Evolutionary conservation across 1,140 invertebrate genomes (phyloP).

Genomic region (Leguminivora glycinivorella): DNA sequence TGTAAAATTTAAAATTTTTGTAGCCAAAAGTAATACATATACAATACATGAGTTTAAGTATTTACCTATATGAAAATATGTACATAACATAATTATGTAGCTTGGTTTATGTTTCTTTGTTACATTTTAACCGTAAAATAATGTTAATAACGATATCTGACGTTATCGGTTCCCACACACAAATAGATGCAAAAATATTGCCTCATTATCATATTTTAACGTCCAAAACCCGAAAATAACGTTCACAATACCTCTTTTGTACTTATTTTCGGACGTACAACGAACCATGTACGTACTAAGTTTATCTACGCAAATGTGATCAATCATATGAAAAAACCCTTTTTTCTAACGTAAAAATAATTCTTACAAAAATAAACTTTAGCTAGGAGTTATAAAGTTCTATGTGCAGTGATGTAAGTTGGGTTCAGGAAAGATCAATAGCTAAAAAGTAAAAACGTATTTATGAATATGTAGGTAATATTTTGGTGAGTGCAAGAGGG

Average conservation of each 20-base stretch:
- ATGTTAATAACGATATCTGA: too few relatives aligned
- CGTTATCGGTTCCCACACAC: too few relatives aligned
- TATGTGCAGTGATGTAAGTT: too few relatives aligned
- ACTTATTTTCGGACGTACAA: slow-evolving; percentile 9
- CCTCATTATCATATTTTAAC: neutral
- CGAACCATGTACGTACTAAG: slow-evolving; percentile 12
- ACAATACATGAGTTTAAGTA: too few relatives aligned
- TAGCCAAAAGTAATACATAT: too few relatives aligned
- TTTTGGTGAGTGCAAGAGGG: neutral
- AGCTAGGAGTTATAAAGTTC: neutral
- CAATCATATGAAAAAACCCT: slow-evolving; percentile 33
- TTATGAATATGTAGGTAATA: slow-evolving; percentile 8
- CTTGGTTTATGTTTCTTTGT: too few relatives aligned
- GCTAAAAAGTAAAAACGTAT: slow-evolving; percentile 1
- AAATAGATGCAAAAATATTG: too few relatives aligned
- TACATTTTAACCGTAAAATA: too few relatives aligned
- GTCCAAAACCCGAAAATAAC: neutral
- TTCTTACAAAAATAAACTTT: neutral
- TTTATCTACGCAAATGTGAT: slow-evolving; percentile 31
- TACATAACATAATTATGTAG: too few relatives aligned
- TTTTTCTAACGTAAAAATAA: slow-evolving; percentile 16
- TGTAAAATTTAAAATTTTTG: too few relatives aligned
- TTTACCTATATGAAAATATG: too few relatives aligned
- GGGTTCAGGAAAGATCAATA: slow-evolving; percentile 4
- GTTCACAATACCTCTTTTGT: neutral